phyloP scores from a whole-genome alignment of 2,888 invertebrate species.

The Caenorhabditis auriculariae region DNA sequence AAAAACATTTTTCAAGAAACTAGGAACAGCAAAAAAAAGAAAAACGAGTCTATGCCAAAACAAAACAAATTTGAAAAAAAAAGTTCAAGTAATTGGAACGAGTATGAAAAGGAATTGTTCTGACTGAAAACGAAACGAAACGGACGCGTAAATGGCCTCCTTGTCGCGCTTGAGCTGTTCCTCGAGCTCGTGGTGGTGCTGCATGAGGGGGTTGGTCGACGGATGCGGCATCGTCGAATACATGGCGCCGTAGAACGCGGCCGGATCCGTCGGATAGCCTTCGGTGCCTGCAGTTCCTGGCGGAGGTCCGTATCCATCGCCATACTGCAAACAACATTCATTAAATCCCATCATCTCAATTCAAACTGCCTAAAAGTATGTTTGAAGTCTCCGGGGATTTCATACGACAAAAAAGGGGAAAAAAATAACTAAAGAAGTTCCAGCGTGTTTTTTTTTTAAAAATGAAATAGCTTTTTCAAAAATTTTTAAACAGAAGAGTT shows the following conservation, averaged over 20 bases:
- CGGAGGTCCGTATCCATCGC: slow-evolving; percentile 43
- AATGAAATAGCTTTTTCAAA: no score
- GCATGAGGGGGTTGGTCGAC: slow-evolving; percentile 31
- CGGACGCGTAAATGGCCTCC: slow-evolving; percentile 54
- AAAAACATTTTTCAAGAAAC: no score
- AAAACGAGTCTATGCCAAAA: no score
- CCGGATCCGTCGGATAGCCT: slow-evolving; percentile 22
- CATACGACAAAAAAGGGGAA: background rate
- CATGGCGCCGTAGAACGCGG: slow-evolving; percentile 18
- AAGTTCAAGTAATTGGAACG: background rate
- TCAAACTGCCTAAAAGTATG: background rate
- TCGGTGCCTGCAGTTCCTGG: slow-evolving; percentile 25
- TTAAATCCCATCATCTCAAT: background rate
- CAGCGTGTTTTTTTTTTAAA: no score
- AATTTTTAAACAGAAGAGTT: no score
- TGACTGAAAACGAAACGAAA: slow-evolving; percentile 1
- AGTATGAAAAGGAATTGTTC: background rate
- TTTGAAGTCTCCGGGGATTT: background rate
- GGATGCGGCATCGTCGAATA: slow-evolving; percentile 18
- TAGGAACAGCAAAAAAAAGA: no score
- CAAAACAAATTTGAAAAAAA: no score
- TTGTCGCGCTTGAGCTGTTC: slow-evolving; percentile 56
- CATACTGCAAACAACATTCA: slow-evolving; percentile 29
- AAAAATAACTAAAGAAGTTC: background rate
- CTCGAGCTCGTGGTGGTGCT: slow-evolving; percentile 21